Base-by-base conservation (phyloP, 2,888 invertebrate genomes). In the Allygus modestus region DNA sequence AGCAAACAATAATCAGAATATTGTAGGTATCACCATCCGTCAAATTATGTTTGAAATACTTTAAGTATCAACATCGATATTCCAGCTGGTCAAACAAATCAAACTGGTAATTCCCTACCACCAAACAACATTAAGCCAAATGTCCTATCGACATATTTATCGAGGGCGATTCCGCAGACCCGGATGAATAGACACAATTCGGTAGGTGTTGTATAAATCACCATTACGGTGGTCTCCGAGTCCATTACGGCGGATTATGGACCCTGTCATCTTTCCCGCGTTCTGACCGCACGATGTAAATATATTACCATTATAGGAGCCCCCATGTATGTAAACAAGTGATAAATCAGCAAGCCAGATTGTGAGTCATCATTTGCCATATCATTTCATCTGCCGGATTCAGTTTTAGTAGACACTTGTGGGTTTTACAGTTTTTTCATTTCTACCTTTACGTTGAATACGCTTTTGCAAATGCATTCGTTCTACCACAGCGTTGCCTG, bases 141-240 rank as follows among this genome's bases (percentile, higher is more conserved):
- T 77, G 75, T 77, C 26, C 46, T 0, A 28, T 15, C 28, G 28
- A 41, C 41, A 41, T 73, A 73, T 73, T 71, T 71, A 71, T n/a
- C 71, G 17, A 43, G 37, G 37, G n/a, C 73, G 46, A 28, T 77
- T 77, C 75, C 46, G 11, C 33, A 33, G 28, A 79, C 58, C 54
- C 58, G n/a, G 37, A 58, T 79, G 79, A 79, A 79, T 79, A 28
- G 79, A 28, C 75, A 46, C 75, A 77, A 77, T 41, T 46, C 75
- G 43, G 41, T n/a, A 51, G 26, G 75, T 43, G 41, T 28, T 9
- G 77, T 23, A 46, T 46, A 46, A 77, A 77, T 51, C 77, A 23
- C 54, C 54, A 20, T 54, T 23, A 69, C n/a, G 31, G 69, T 54
- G 31, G 69, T 54, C 54, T 15, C 75, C 75, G 23, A 5, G 41